Percentiles rank a stretch among this genome's conserved stretches.
These are phyloP conservation scores for Pelobates fuscus DNA, from an alignment of 2,113 vertebrate genomes.

Conservation along the genomic window DNA sequence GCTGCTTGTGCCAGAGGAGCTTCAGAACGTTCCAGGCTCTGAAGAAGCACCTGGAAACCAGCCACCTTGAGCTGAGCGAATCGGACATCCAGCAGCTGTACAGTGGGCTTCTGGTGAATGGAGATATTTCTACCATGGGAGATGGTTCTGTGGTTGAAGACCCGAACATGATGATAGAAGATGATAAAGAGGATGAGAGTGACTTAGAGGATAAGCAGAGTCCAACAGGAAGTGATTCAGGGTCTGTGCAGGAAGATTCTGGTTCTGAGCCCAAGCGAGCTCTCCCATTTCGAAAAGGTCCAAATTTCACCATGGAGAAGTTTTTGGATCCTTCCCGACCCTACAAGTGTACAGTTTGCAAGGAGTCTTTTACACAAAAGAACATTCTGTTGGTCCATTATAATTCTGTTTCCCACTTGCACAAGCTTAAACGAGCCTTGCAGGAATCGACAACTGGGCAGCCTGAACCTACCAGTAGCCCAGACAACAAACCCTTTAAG, in stretches of 20 bases:
- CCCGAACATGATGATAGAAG: constrained; percentile 88
- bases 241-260: constrained; percentile 91
- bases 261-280: constrained; percentile 95
- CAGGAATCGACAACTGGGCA: constrained; percentile 95
- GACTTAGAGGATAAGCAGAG: constrained; percentile 96
- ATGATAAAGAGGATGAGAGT: constrained; percentile 96
- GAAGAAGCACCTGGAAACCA: constrained; percentile 96
- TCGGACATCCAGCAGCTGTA: constrained; percentile 97
- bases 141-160: constrained; percentile 89
- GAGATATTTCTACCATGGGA: constrained; percentile 90
- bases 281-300: constrained; percentile 94
- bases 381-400: constrained; percentile 98
- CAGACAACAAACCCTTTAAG: constrained; percentile 98
- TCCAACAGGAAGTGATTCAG: constrained; percentile 91
- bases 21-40: constrained; percentile 96
- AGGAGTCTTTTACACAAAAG: constrained; percentile 98
- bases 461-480: constrained; percentile 93
- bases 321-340: constrained; percentile 96
- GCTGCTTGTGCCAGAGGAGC: constrained; percentile 96
- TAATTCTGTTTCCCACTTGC: constrained; percentile 96
- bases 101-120: constrained; percentile 90
- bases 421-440: constrained; percentile 95
- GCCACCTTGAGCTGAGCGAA: constrained; percentile 94
- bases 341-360: constrained; percentile 98
- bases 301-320: constrained; percentile 98